phyloP scores from a whole-genome alignment of 2,113 vertebrate species.

The Coreoperca whiteheadi region DNA sequence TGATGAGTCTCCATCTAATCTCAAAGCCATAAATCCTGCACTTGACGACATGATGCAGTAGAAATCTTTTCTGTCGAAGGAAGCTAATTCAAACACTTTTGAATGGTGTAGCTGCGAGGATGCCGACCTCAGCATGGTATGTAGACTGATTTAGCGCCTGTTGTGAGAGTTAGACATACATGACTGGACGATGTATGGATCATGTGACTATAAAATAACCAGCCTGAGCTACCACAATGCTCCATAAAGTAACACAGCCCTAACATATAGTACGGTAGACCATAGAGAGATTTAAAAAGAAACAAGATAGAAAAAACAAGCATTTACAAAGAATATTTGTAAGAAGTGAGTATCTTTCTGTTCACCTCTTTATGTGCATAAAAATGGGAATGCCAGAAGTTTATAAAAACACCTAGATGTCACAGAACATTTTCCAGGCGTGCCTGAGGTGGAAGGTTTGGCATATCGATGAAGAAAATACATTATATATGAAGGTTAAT shows the following conservation, averaged over 20 bases:
- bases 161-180: neutral
- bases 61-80: neutral
- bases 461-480: neutral
- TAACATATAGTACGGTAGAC: neutral
- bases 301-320: neutral
- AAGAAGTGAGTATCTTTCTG: neutral
- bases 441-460: neutral
- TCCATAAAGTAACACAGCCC: neutral
- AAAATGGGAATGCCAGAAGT: neutral
- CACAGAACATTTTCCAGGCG: neutral
- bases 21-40: neutral
- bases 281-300: neutral
- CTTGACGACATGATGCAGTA: neutral
- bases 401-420: neutral
- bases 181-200: neutral
- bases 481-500: neutral
- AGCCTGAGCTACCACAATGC: neutral
- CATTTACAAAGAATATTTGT: neutral
- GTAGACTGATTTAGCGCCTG: too few species aligned
- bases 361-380: neutral
- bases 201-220: neutral
- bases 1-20: neutral
- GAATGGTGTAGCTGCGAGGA: neutral
- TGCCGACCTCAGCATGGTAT: neutral
- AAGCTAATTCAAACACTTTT: neutral